Evolutionary conservation across 2,113 vertebrate genomes (phyloP).

Genomic region (Seriola dumerili): DNA sequence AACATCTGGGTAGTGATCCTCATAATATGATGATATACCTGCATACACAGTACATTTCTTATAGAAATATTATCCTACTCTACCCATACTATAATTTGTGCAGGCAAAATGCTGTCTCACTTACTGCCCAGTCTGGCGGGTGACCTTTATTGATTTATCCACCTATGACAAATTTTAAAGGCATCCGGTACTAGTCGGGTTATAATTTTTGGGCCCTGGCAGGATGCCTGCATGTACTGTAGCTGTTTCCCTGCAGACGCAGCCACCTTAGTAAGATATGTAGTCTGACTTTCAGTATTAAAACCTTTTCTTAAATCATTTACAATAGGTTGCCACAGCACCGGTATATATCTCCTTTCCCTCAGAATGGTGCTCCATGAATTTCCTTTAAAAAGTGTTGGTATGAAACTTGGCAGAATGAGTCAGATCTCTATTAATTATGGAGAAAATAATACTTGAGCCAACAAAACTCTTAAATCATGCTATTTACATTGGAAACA

Average conservation of each 20-base stretch:
- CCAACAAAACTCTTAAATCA: constrained; percentile 48
- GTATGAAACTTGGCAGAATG: constrained; percentile 42
- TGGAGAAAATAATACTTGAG: constrained; percentile 45
- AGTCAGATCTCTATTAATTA: constrained; percentile 49
- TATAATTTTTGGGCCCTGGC: constrained; percentile 43
- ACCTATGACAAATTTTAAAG: constrained; percentile 41
- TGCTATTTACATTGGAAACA: constrained; percentile 43
- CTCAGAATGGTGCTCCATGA: constrained; percentile 4
- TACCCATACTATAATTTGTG: background rate
- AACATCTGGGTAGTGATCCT: constrained; percentile 41
- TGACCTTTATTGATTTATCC: constrained; percentile 56
- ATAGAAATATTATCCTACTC: background rate
- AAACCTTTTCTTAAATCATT: constrained; percentile 29
- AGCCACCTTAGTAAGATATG: constrained; percentile 19
- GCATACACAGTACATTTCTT: background rate
- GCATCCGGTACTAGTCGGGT: constrained; percentile 15
- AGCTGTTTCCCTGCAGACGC: background rate
- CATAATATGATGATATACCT: constrained; percentile 10
- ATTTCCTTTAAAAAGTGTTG: constrained; percentile 37
- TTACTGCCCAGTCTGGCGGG: constrained; percentile 8
- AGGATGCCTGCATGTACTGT: constrained; percentile 21
- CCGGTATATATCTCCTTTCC: background rate
- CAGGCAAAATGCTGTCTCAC: background rate
- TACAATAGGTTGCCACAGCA: constrained; percentile 34
- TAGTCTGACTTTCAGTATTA: constrained; percentile 20